phyloP scores from a whole-genome alignment of 2,888 invertebrate species.

The Zele albiditarsus region DNA sequence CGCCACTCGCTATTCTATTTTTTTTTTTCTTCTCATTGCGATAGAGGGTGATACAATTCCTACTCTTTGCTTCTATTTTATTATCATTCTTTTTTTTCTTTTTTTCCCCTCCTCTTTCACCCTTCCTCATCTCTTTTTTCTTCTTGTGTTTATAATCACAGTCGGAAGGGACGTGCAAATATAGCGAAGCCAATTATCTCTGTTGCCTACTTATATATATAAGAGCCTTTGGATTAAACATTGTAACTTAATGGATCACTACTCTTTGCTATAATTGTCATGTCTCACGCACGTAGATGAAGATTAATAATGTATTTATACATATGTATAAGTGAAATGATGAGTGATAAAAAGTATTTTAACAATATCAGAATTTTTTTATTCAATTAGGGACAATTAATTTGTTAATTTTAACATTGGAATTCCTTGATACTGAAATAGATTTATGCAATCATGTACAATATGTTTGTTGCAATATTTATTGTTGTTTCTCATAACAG shows the following conservation, averaged over 20 bases:
- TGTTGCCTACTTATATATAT: conserved; percentile 57
- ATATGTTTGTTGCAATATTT: too few species aligned
- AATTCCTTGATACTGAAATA: too few species aligned
- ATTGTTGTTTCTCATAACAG: too few species aligned
- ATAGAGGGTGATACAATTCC: conserved; percentile 31
- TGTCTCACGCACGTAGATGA: neutral
- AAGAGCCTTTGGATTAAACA: conserved; percentile 73
- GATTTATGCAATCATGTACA: too few species aligned
- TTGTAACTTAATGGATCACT: conserved; percentile 69
- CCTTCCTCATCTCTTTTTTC: conserved; percentile 25
- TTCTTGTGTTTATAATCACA: conserved; percentile 38
- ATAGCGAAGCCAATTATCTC: conserved; percentile 40
- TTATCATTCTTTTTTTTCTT: conserved; percentile 29
- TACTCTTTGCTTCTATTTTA: conserved; percentile 12
- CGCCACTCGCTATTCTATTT: conserved; percentile 14
- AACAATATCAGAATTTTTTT: too few species aligned
- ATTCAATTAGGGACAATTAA: too few species aligned
- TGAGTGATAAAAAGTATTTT: too few species aligned
- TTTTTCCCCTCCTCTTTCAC: neutral
- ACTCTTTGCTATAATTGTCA: conserved; percentile 43
- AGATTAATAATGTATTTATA: neutral
- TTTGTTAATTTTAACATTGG: too few species aligned
- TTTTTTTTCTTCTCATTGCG: conserved; percentile 1
- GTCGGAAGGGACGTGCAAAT: conserved; percentile 41
- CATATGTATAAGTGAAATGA: neutral